A percentile compares a stretch with the other conserved stretches of the same genome.
These are phyloP conservation scores for Grus americana DNA, from an alignment of 2,113 vertebrate genomes.

Conservation along the genomic window DNA sequence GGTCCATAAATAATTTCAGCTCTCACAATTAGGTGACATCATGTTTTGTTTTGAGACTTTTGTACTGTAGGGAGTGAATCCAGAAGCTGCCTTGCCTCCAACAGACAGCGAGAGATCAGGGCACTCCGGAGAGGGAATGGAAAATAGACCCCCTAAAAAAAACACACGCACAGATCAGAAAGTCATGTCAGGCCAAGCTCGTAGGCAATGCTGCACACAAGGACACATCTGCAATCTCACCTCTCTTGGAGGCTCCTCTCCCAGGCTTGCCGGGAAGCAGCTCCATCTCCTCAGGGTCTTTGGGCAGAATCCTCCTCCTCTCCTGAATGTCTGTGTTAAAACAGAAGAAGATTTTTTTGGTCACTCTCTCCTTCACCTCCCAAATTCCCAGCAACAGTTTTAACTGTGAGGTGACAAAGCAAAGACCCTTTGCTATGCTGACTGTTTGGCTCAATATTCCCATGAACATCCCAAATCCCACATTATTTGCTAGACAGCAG, in stretches of 20 bases:
- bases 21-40: conserved; percentile 1
- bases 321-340: background rate
- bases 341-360: background rate
- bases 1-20: conserved; percentile 58
- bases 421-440: background rate
- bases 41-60: conserved; percentile 30
- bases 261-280: background rate
- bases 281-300: background rate
- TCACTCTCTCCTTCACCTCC: background rate
- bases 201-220: background rate
- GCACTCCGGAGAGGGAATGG: background rate
- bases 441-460: background rate
- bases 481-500: background rate
- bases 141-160: background rate
- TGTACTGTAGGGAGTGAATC: background rate
- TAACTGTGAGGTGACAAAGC: background rate
- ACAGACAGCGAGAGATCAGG: background rate
- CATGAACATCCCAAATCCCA: background rate
- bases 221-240: background rate
- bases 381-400: background rate
- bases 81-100: background rate
- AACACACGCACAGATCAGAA: background rate
- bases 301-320: background rate
- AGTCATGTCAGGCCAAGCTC: background rate
- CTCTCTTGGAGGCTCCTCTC: background rate